These are phyloP conservation scores for Gambelia wislizenii DNA, from an alignment of 2,797 vertebrate species.

Conservation along the genomic window DNA sequence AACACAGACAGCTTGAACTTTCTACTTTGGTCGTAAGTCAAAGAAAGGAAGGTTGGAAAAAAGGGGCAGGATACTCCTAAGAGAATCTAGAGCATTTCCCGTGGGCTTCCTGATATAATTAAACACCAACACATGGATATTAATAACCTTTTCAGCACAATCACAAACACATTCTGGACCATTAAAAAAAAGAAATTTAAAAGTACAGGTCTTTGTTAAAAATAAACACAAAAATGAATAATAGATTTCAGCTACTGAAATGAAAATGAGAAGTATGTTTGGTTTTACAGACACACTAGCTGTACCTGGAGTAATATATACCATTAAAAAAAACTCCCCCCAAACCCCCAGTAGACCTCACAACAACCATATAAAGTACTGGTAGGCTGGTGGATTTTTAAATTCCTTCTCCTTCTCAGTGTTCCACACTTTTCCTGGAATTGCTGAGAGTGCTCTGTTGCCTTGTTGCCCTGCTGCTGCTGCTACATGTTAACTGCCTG, in stretches of 20 bases:
- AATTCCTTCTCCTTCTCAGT: too few relatives aligned
- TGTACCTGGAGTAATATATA: too few relatives aligned
- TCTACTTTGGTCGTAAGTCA: conserved; percentile 14
- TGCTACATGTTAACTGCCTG: too few relatives aligned
- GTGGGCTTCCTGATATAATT: conserved; percentile 26
- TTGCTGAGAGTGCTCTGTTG: too few relatives aligned
- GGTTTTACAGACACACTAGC: background rate
- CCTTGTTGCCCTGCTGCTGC: too few relatives aligned
- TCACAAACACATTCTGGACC: conserved; percentile 10
- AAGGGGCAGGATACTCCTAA: conserved; percentile 4
- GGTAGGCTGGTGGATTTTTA: too few relatives aligned
- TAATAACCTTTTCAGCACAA: conserved; percentile 38
- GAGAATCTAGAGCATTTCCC: background rate
- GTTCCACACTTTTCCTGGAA: too few relatives aligned
- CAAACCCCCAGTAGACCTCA: too few relatives aligned
- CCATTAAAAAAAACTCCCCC: too few relatives aligned
- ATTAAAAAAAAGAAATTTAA: background rate
- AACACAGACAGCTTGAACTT: conserved; percentile 28
- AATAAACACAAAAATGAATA: conserved; percentile 26
- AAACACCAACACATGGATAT: conserved; percentile 12
- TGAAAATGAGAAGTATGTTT: background rate
- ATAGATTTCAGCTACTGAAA: conserved; percentile 37
- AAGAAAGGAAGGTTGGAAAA: background rate
- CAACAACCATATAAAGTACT: too few relatives aligned
- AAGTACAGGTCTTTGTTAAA: conserved; percentile 21